Evolutionary conservation across 2,113 vertebrate genomes (phyloP), one percentile per base, ranked within the genome.

Genomic region (Phyllostomus hastatus): DNA sequence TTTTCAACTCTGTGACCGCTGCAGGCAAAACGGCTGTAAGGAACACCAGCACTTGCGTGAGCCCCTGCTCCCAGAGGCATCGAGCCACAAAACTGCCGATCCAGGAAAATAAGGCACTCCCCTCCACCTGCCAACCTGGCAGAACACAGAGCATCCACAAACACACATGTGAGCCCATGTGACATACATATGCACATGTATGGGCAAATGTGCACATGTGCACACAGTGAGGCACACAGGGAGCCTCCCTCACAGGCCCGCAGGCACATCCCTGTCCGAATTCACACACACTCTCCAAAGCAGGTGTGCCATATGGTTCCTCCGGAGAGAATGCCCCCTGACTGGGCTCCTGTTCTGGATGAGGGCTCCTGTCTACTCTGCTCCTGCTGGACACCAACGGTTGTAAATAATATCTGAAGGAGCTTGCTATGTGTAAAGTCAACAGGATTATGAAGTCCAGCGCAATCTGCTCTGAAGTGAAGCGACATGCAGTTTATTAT

Each of bases 1-100:
- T 98, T 98, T 98, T 98, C 98, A 98, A 98, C 98, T 97, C 91
- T 98, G 98, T 97, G 97, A 99, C 98, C 67, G 98, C 99, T 99
- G 98, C 97, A 98, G 98, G 99, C 99, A 98, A 99, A 98, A 99
- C 88, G 98, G 97, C 97, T 97, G 7, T 91, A 98, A 98, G 98
- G 85, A 96, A 97, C 96, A 98, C 97, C 90, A 76, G 97, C 97
- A 97, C 46, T 81, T 81, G 94, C 97, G 95, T 67, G 90, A 98
- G 96, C 24, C 90, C 97, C 24, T 84, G 95, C 87, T 98, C 99
- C 98, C 98, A 97, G 96, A 96, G 97, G 98, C 88, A 97, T 90
- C 91, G 90, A 94, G 93, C 91, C 96, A 96, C 93, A 97, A 97
- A 98, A 98, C 97, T 97, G 98, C 98, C 98, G 98, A 91, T 91